phyloP scores from a whole-genome alignment of 2,113 vertebrate genomes.

The Brachypodius melanocephalos region DNA sequence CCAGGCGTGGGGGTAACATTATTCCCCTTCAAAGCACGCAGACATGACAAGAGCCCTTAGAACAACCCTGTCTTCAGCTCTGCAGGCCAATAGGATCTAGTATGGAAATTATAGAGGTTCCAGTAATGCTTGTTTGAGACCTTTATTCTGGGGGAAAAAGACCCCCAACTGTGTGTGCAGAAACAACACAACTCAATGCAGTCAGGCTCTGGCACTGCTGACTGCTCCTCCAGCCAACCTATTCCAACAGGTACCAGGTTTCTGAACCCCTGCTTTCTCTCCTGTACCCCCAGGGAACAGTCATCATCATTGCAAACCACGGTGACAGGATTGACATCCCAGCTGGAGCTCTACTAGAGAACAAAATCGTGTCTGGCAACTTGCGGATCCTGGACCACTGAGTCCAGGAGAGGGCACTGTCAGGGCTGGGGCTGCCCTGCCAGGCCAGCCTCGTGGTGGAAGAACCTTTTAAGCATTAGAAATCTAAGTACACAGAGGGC shows the following conservation, averaged over 20 bases:
- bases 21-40: not conserved
- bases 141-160: not conserved
- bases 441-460: not conserved
- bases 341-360: slow-evolving; percentile 92
- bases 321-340: slow-evolving; percentile 98
- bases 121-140: not conserved
- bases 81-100: not conserved
- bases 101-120: not conserved
- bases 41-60: rapidly evolving
- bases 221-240: not conserved
- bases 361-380: slow-evolving; percentile 98
- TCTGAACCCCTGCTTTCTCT: not conserved
- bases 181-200: not conserved
- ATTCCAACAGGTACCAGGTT: not conserved
- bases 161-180: not conserved
- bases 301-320: slow-evolving; percentile 98
- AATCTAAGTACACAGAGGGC: slow-evolving; percentile 59
- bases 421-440: slow-evolving; percentile 6
- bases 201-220: not conserved
- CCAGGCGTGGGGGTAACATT: rapidly evolving
- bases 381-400: slow-evolving; percentile 97
- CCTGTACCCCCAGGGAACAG: slow-evolving; percentile 83
- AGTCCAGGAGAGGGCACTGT: slow-evolving; percentile 30
- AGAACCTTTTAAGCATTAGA: slow-evolving; percentile 67
- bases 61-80: not conserved